phyloP scores from a whole-genome alignment of 2,888 invertebrate species.

The Tillus elongatus region DNA sequence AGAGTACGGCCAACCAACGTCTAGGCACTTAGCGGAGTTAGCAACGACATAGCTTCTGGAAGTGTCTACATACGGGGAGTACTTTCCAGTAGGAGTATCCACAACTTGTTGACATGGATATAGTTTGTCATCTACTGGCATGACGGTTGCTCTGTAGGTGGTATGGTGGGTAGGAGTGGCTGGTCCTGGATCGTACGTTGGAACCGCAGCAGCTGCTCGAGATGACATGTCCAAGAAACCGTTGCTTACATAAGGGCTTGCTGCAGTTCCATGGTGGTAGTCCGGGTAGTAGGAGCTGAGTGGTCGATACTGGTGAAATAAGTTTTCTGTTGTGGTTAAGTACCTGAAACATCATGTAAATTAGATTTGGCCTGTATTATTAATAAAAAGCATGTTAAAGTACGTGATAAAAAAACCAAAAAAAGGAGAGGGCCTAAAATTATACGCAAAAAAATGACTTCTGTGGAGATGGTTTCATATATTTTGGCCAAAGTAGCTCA shows the following conservation, averaged over 20 bases:
- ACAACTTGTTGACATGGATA: conserved; percentile 54
- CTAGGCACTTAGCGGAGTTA: conserved; percentile 41
- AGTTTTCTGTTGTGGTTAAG: conserved; percentile 68
- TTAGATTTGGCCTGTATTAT: too few relatives aligned
- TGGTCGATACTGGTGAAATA: conserved; percentile 86
- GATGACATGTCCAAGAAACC: conserved; percentile 74
- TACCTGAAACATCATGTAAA: too few relatives aligned
- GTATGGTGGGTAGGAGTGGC: conserved; percentile 41
- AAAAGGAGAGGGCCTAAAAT: too few relatives aligned
- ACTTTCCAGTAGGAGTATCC: conserved; percentile 48
- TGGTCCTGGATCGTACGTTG: conserved; percentile 49
- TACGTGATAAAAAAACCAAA: too few relatives aligned
- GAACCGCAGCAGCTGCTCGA: conserved; percentile 50
- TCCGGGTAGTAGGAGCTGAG: conserved; percentile 73
- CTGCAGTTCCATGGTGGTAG: conserved; percentile 61
- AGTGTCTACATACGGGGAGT: conserved; percentile 50
- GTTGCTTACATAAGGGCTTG: conserved; percentile 62
- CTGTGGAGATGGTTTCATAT: too few relatives aligned
- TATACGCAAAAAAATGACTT: too few relatives aligned
- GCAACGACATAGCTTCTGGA: conserved; percentile 48
- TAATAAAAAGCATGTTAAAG: too few relatives aligned
- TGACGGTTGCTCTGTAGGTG: conserved; percentile 36
- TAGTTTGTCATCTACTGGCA: conserved; percentile 48
- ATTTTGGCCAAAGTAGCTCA: too few relatives aligned
- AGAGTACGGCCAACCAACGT: conserved; percentile 44